Evolutionary conservation across 2,888 invertebrate genomes (phyloP).

Genomic region (Cepaea hortensis): DNA sequence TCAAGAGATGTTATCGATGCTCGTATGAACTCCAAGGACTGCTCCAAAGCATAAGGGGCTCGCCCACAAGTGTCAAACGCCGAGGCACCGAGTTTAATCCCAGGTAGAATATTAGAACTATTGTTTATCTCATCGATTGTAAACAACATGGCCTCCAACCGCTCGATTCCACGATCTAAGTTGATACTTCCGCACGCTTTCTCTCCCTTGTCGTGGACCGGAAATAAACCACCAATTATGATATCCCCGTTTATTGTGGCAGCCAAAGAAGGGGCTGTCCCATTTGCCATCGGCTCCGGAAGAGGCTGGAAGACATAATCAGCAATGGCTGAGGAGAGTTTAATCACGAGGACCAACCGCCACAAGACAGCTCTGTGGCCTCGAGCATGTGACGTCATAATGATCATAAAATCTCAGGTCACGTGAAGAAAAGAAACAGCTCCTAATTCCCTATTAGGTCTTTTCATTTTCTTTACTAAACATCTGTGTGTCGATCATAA

Average conservation of each 20-base stretch:
- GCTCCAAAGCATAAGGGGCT: conserved; percentile 80
- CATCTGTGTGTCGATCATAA: neutral
- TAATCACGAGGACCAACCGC: neutral
- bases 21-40: conserved; percentile 80
- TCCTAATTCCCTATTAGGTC: neutral
- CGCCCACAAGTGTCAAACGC: conserved; percentile 81
- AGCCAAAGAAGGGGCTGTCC: conserved; percentile 43
- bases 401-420: neutral
- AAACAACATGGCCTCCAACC: conserved; percentile 81
- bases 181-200: conserved; percentile 77
- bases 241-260: conserved; percentile 77
- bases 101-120: conserved; percentile 77
- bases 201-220: conserved; percentile 79
- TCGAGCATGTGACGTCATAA: neutral
- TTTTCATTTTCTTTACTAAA: neutral
- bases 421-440: neutral
- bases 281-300: conserved; percentile 2
- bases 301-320: conserved; percentile 19
- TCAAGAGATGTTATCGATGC: conserved; percentile 79
- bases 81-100: conserved; percentile 78
- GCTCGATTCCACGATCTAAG: conserved; percentile 77
- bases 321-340: neutral
- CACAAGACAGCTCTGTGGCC: neutral
- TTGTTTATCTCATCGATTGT: conserved; percentile 80
- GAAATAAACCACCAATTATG: conserved; percentile 80